A percentile compares a stretch with the other conserved stretches of the same genome.
Evolutionary conservation across 2,113 vertebrate genomes (phyloP).

Genomic region (Chloroceryle aenea): DNA sequence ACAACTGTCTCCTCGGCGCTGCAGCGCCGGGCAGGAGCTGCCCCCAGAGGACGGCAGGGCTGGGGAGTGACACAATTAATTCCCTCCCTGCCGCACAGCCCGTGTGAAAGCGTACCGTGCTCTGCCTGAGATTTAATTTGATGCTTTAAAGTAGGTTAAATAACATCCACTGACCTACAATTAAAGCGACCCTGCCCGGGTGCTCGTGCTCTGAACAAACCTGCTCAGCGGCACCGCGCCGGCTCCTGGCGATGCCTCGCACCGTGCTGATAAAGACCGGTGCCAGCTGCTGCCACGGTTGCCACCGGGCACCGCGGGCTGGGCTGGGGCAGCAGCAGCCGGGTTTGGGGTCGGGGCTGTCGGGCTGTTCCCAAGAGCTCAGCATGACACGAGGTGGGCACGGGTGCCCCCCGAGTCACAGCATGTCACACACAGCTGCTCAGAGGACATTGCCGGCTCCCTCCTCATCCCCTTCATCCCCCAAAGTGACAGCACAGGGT

Average conservation of each 20-base stretch:
- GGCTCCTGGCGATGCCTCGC: constrained; percentile 13
- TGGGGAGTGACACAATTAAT: fast-evolving
- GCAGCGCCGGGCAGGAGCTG: fast-evolving
- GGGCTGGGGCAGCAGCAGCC: too few species aligned
- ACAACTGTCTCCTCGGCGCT: not conserved
- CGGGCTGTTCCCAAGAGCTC: not conserved
- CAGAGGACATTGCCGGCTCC: fast-evolving
- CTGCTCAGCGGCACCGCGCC: constrained; percentile 37
- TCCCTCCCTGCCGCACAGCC: not conserved
- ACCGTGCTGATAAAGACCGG: not conserved
- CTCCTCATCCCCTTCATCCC: not conserved
- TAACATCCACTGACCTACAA: constrained; percentile 59
- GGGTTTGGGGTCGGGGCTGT: not conserved
- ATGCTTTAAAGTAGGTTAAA: constrained; percentile 43
- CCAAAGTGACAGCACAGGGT: fast-evolving
- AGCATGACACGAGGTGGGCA: not conserved
- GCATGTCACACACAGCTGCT: not conserved
- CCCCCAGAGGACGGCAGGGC: fast-evolving
- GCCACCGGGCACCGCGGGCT: not conserved
- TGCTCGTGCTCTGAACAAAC: constrained; percentile 60
- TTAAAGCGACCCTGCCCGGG: constrained; percentile 54
- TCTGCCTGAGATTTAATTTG: not conserved
- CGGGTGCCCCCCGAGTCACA: not conserved
- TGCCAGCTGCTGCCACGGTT: not conserved
- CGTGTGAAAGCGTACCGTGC: not conserved